phyloP scores from a whole-genome alignment of 1,140 invertebrate species.

The Pachypsylla venusta region DNA sequence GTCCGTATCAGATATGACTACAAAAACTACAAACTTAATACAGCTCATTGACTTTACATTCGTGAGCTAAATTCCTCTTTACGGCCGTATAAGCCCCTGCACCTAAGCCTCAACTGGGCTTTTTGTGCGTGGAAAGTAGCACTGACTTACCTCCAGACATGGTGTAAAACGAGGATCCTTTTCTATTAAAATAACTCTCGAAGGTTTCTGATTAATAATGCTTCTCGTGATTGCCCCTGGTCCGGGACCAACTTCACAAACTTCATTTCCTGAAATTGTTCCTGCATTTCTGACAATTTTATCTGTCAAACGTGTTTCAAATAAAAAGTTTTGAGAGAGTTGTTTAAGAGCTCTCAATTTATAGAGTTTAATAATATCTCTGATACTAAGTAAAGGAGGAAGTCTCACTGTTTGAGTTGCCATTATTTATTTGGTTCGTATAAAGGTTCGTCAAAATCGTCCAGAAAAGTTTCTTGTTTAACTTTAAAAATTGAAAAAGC shows the following conservation, averaged over 20 bases:
- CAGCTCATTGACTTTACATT: too few relatives aligned
- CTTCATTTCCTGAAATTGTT: conserved; percentile 43
- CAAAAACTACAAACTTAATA: too few relatives aligned
- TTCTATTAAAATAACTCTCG: conserved; percentile 74
- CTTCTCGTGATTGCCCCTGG: conserved; percentile 89
- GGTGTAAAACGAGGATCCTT: conserved; percentile 85
- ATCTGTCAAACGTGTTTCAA: conserved; percentile 69
- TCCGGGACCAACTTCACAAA: conserved; percentile 90
- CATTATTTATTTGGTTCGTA: conserved; percentile 10
- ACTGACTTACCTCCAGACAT: conserved; percentile 45
- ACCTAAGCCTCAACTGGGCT: too few relatives aligned
- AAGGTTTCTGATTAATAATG: conserved; percentile 59
- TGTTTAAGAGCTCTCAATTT: conserved; percentile 69
- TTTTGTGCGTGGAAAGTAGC: too few relatives aligned
- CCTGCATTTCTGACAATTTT: conserved; percentile 74
- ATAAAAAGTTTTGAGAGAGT: conserved; percentile 93
- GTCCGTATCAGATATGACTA: too few relatives aligned
- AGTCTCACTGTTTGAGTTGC: conserved; percentile 36
- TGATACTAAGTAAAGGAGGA: conserved; percentile 78
- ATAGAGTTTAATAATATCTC: conserved; percentile 83
- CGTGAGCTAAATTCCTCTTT: too few relatives aligned
- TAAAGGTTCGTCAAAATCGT: conserved; percentile 65
- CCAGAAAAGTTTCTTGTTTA: conserved; percentile 71
- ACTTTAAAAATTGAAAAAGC: conserved; percentile 65
- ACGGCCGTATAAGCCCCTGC: conserved; percentile 45